Base-by-base conservation (phyloP, 2,888 invertebrate species). In the Chrysotoxum bicinctum region DNA sequence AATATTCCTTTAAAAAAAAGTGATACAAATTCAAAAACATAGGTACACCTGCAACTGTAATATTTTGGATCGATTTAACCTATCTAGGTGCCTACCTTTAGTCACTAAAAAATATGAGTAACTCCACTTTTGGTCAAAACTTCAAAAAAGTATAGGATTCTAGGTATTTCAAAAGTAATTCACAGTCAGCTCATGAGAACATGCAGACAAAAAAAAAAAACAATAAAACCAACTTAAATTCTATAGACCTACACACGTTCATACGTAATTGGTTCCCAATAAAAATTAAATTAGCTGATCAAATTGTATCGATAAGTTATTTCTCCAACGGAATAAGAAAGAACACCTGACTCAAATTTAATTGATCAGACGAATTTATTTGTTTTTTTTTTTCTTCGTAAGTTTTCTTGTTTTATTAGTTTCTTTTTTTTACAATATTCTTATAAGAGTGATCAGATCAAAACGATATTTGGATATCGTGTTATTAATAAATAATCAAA, bases 401-500 rank as follows among this genome's bases (percentile, higher is more conserved):
- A 82, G 40, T 73, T 43, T 77, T 10, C 45, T 66, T 48, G 43
- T 68, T 45, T 60, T 76, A n/a, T 26, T 35, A 21, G 16, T 76
- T 69, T 35, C 26, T 48, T 69, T 30, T 37, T 48, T 69, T 19
- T 54, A n/a, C n/a, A 8, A 14, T 32, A 80, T 40, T 80, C 72
- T 83, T 79, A 73, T 50, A 74, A 69, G 54, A 73, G 50, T 35
- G 40, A 40, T 43, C 68, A 60, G 66, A 75, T 64, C 26, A 70
- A 79, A 74, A 56, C 64, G 75, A 80, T 75, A 66, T 72, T 58
- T 23, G 75, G 60, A 19, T 66, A 88, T 88, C 87, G 88, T 87
- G 88, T 89, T 89, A 89, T 89, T 89, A 89, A 89, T 89, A 89
- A 89, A 89, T 89, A 89, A 89, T 89, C 89, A 89, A 89, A 89